phyloP scores from a whole-genome alignment of 2,888 invertebrate species.

The Scaptomyza tumidula region DNA sequence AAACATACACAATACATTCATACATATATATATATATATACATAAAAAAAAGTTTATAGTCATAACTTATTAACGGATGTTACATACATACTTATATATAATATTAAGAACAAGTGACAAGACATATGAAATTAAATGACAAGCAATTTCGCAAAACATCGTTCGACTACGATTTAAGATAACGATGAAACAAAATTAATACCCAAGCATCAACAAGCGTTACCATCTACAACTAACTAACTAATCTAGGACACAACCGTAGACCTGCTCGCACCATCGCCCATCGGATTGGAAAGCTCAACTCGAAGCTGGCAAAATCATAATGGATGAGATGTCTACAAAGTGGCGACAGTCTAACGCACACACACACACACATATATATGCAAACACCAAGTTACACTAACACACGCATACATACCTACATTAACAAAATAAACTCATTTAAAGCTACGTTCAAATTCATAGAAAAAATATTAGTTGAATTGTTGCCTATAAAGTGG shows the following conservation, averaged over 20 bases:
- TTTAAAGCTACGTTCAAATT: slow-evolving; percentile 21
- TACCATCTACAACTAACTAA: slow-evolving; percentile 1
- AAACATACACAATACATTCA: slow-evolving; percentile 37
- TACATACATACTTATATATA: slow-evolving; percentile 34
- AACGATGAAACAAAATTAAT: slow-evolving; percentile 21
- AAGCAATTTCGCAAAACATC: slow-evolving; percentile 69
- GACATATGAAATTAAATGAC: slow-evolving; percentile 49
- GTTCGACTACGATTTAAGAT: slow-evolving; percentile 48
- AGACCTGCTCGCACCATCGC: slow-evolving; percentile 18
- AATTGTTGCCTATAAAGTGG: slow-evolving; percentile 5
- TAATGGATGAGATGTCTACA: slow-evolving; percentile 1
- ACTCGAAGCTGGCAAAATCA: neutral
- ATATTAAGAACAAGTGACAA: slow-evolving; percentile 58
- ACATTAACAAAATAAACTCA: slow-evolving; percentile 9
- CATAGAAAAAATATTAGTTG: slow-evolving; percentile 18
- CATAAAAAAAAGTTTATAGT: slow-evolving; percentile 52
- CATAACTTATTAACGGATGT: slow-evolving; percentile 49
- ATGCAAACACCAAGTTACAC: slow-evolving; percentile 1
- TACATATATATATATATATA: slow-evolving; percentile 35
- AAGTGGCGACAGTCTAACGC: slow-evolving; percentile 39
- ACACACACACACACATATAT: slow-evolving; percentile 17
- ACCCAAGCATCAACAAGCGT: slow-evolving; percentile 1
- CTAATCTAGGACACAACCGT: slow-evolving; percentile 14
- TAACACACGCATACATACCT: slow-evolving; percentile 16
- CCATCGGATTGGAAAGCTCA: neutral